Evolutionary conservation across 1,140 invertebrate genomes (phyloP).

Genomic region (Brachionus plicatilis): DNA sequence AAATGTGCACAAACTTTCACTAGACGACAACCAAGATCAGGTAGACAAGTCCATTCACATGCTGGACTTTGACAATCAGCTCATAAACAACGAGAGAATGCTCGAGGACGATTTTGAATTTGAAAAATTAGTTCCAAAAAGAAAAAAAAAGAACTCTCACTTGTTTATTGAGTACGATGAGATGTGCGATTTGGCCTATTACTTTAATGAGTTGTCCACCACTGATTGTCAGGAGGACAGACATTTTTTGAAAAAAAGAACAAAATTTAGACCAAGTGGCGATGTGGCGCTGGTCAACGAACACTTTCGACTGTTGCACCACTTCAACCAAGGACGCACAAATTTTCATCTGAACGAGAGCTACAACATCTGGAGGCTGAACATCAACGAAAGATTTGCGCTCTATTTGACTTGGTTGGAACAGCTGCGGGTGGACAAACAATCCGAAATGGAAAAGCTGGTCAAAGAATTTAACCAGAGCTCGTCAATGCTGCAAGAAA

Average conservation of each 20-base stretch:
- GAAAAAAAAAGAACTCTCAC: not conserved
- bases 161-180: not conserved
- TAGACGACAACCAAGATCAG: not conserved
- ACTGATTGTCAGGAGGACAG: not conserved
- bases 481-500: slow-evolving; percentile 31
- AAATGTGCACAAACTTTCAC: not conserved
- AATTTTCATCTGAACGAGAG: not conserved
- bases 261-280: not conserved
- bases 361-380: not conserved
- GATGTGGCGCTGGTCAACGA: not conserved
- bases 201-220: not conserved
- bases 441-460: not conserved
- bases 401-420: slow-evolving; percentile 26
- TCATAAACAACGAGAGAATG: slow-evolving; percentile 26
- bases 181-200: not conserved
- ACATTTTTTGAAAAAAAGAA: not conserved
- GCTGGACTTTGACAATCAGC: slow-evolving; percentile 1
- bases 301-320: not conserved
- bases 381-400: not conserved
- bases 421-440: not conserved
- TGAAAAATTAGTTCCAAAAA: not conserved
- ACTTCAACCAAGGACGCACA: not conserved
- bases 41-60: not conserved
- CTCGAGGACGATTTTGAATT: slow-evolving; percentile 14
- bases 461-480: slow-evolving; percentile 4